Percentiles rank a stretch among this genome's conserved stretches.
These are phyloP conservation scores for Diogma glabrata DNA, from an alignment of 2,888 invertebrate species.

Conservation along the genomic window DNA sequence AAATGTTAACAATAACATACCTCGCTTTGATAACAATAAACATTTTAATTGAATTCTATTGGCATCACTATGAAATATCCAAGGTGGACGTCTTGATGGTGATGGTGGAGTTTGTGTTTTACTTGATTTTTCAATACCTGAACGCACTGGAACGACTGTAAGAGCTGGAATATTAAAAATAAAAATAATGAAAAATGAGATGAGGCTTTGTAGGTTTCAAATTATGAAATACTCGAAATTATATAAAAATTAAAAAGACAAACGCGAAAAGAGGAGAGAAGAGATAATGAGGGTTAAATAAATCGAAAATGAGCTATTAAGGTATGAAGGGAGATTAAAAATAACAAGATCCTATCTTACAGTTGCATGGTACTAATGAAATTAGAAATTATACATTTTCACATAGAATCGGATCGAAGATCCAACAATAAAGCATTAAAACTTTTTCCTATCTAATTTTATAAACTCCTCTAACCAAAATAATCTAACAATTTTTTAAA, in stretches of 20 bases:
- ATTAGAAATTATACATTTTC: too few relatives aligned
- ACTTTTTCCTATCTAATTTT: too few relatives aligned
- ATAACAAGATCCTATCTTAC: background rate
- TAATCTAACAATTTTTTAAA: too few relatives aligned
- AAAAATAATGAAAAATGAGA: conserved; percentile 3
- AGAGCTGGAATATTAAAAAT: conserved; percentile 23
- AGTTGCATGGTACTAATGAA: background rate
- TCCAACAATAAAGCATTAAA: too few relatives aligned
- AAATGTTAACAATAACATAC: too few relatives aligned
- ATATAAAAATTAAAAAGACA: background rate
- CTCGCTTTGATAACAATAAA: too few relatives aligned
- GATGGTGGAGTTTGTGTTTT: conserved; percentile 26
- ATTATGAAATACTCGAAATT: background rate
- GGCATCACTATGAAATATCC: conserved; percentile 29
- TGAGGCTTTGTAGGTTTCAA: background rate
- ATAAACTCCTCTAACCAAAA: too few relatives aligned
- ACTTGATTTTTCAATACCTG: conserved; percentile 30
- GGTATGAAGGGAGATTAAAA: too few relatives aligned
- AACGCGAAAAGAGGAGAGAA: background rate
- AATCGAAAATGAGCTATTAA: too few relatives aligned
- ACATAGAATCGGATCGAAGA: too few relatives aligned
- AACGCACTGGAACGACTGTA: conserved; percentile 30
- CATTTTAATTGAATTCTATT: too few relatives aligned
- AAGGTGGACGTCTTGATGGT: conserved; percentile 31
- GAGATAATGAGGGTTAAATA: background rate